These are phyloP conservation scores for Protomyctophum bolini DNA, from an alignment of 2,113 vertebrate species.

Conservation along the genomic window DNA sequence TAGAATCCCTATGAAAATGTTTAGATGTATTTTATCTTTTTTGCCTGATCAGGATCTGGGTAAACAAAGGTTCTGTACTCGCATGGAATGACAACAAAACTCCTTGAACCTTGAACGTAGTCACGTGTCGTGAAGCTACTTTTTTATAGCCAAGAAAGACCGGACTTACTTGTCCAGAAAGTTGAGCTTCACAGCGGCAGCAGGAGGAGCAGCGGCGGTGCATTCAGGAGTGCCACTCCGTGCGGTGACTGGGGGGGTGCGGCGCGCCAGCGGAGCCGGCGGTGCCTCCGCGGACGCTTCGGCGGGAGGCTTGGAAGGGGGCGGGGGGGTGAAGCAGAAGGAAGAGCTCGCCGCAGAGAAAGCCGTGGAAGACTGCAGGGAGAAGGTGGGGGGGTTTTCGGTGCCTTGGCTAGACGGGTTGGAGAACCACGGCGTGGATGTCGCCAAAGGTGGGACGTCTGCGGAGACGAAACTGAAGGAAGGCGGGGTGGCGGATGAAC, in stretches of 20 bases:
- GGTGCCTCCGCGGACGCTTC: constrained; percentile 56
- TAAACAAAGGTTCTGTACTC: too few species aligned
- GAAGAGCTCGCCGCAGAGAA: constrained; percentile 59
- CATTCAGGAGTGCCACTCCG: constrained; percentile 66
- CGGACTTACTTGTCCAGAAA: constrained; percentile 87
- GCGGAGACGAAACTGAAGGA: constrained; percentile 73
- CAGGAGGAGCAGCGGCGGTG: constrained; percentile 59
- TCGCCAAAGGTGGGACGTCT: constrained; percentile 37
- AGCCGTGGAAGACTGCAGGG: constrained; percentile 70
- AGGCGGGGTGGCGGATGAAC: constrained; percentile 33
- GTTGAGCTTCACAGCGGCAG: constrained; percentile 84
- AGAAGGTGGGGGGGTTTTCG: constrained; percentile 57
- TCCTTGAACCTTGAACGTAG: too few species aligned
- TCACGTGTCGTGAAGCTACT: too few species aligned
- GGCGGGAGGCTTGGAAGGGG: constrained; percentile 72
- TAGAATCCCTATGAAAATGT: too few species aligned
- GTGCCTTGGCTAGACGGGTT: background rate
- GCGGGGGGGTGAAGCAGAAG: constrained; percentile 71
- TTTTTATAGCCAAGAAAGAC: too few species aligned
- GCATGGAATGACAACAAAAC: too few species aligned
- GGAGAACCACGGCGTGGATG: constrained; percentile 35
- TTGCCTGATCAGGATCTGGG: too few species aligned
- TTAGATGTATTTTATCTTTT: too few species aligned
- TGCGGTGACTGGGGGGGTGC: constrained; percentile 44
- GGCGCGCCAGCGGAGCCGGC: background rate